phyloP scores from a whole-genome alignment of 2,888 invertebrate species.

The Drosophila seclusa region DNA sequence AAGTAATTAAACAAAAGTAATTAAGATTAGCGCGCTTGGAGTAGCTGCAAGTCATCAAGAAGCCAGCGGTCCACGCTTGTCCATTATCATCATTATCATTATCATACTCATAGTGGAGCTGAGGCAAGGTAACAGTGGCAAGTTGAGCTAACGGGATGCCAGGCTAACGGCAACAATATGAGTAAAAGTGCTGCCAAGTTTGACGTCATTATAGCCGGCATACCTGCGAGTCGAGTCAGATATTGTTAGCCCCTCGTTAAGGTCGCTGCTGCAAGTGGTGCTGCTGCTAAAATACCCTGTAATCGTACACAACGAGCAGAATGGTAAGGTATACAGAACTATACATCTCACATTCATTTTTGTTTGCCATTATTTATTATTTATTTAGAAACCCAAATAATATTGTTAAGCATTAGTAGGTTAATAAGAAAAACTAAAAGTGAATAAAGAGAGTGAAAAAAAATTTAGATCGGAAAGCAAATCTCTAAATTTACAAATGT shows the following conservation, averaged over 20 bases:
- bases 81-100: constrained; percentile 74
- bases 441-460: not conserved
- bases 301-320: not conserved
- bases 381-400: not conserved
- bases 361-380: no score
- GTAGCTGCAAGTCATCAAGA: constrained; percentile 77
- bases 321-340: accelerated
- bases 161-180: constrained; percentile 60
- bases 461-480: not conserved
- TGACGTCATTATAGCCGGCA: constrained; percentile 76
- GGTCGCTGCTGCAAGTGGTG: constrained; percentile 44
- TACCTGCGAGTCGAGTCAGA: constrained; percentile 44
- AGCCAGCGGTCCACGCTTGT: constrained; percentile 31
- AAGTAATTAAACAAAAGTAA: constrained; percentile 85
- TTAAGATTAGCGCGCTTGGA: constrained; percentile 83
- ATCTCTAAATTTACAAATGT: not conserved
- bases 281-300: constrained; percentile 16
- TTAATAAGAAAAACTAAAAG: not conserved
- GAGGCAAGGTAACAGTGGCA: constrained; percentile 27
- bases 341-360: not conserved
- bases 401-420: not conserved
- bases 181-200: constrained; percentile 69
- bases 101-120: constrained; percentile 52
- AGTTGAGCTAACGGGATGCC: constrained; percentile 11
- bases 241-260: constrained; percentile 55